Evolutionary conservation across 2,888 invertebrate genomes (phyloP).

Genomic region (Allacma fusca): DNA sequence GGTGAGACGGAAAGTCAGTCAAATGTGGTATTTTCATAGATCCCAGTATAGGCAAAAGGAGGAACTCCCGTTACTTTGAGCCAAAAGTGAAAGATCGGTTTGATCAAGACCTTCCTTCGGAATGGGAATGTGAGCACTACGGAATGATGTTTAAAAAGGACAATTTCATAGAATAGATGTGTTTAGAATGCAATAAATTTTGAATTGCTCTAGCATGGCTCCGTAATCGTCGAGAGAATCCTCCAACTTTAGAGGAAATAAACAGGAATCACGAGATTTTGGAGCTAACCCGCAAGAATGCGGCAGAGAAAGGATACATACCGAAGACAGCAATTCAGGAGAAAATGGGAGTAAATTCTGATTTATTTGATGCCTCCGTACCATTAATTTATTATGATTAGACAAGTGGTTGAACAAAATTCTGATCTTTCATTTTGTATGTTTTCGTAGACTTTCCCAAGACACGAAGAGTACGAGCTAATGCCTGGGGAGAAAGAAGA

Average conservation of each 20-base stretch:
- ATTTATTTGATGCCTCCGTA: too few relatives aligned
- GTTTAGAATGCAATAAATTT: too few relatives aligned
- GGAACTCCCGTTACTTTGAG: constrained; percentile 76
- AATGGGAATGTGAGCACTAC: constrained; percentile 75
- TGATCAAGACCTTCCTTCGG: constrained; percentile 79
- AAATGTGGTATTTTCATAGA: too few relatives aligned
- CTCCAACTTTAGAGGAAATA: constrained; percentile 79
- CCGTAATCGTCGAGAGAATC: constrained; percentile 71
- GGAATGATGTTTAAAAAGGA: too few relatives aligned
- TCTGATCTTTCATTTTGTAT: not conserved
- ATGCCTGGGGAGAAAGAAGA: constrained; percentile 64
- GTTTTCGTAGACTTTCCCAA: constrained; percentile 65
- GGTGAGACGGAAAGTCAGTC: too few relatives aligned
- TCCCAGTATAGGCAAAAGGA: constrained; percentile 73
- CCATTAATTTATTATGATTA: too few relatives aligned
- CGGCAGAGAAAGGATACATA: constrained; percentile 73
- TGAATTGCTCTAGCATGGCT: constrained; percentile 75
- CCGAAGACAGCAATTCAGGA: constrained; percentile 64
- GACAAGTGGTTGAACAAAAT: too few relatives aligned
- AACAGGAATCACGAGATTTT: constrained; percentile 75
- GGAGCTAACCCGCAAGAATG: constrained; percentile 78
- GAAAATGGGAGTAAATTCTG: constrained; percentile 22
- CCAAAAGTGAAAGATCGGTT: constrained; percentile 72
- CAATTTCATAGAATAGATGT: too few relatives aligned
- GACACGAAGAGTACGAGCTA: constrained; percentile 72